These are phyloP conservation scores for Dufourea novaeangliae DNA, from an alignment of 1,140 invertebrate genomes.

Conservation along the genomic window DNA sequence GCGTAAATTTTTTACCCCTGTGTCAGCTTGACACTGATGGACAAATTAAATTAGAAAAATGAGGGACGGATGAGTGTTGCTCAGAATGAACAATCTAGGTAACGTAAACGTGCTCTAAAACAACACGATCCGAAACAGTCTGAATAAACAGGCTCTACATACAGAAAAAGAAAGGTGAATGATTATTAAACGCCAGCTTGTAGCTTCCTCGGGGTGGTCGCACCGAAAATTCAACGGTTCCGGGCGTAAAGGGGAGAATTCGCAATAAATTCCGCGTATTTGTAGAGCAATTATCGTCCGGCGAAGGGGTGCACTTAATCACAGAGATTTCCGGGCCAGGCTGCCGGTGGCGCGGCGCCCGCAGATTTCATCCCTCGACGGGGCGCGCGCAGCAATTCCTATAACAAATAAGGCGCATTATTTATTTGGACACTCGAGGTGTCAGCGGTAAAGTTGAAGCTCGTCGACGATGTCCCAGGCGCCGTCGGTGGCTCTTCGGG, in stretches of 20 bases:
- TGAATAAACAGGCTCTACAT: too few relatives aligned
- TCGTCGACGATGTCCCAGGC: constrained; percentile 44
- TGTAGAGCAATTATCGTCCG: constrained; percentile 52
- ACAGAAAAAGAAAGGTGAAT: neutral
- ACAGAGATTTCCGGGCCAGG: constrained; percentile 12
- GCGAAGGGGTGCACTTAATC: constrained; percentile 50
- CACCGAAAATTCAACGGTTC: neutral
- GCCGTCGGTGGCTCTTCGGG: constrained; percentile 30
- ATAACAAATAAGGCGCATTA: constrained; percentile 77
- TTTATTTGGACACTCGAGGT: constrained; percentile 75
- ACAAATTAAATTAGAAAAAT: too few relatives aligned
- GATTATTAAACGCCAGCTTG: neutral
- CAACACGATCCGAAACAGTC: too few relatives aligned
- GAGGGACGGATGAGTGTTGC: too few relatives aligned
- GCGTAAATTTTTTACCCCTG: too few relatives aligned
- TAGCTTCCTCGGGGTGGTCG: neutral
- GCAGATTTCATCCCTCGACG: constrained; percentile 56
- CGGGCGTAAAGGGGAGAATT: neutral
- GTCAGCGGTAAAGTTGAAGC: constrained; percentile 73
- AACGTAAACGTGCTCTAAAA: too few relatives aligned
- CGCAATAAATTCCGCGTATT: constrained; percentile 32
- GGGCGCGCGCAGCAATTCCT: constrained; percentile 50
- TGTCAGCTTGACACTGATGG: too few relatives aligned
- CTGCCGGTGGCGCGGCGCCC: constrained; percentile 25
- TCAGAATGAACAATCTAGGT: too few relatives aligned